Percentiles rank a stretch among this genome's conserved stretches.
phyloP scores from a whole-genome alignment of 35 echinoderm and acorn worm genomes.

The Strongylocentrotus purpuratus region DNA sequence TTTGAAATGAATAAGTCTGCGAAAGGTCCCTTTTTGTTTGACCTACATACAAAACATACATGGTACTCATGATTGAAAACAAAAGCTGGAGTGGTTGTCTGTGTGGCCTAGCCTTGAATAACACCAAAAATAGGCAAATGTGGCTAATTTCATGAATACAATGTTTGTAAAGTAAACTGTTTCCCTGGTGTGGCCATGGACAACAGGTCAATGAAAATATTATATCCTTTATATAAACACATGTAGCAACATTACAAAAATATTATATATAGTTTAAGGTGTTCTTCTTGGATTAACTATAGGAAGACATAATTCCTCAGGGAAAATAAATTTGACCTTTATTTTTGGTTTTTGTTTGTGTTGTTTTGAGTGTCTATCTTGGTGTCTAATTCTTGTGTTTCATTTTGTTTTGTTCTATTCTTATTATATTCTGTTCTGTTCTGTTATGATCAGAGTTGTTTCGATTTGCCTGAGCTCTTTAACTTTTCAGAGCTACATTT shows the following conservation, averaged over 20 bases:
- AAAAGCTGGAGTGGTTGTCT: not conserved
- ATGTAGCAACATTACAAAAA: not conserved
- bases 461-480: no score
- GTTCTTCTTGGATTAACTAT: no score
- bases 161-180: not conserved
- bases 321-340: no score
- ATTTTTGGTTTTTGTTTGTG: no score
- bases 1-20: not conserved
- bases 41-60: not conserved
- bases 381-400: no score
- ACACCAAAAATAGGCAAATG: not conserved
- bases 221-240: not conserved
- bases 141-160: not conserved
- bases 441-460: no score
- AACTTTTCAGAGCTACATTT: no score
- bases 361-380: no score
- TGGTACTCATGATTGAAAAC: not conserved
- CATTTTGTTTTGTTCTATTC: no score
- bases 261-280: no score
- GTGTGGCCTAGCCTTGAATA: not conserved
- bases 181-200: not conserved
- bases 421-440: no score
- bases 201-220: not conserved
- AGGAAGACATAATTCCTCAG: no score
- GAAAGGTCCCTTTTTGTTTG: not conserved